Percentiles rank a stretch among this genome's conserved stretches.
phyloP scores from a whole-genome alignment of 2,113 vertebrate genomes.

The Perognathus longimembris region DNA sequence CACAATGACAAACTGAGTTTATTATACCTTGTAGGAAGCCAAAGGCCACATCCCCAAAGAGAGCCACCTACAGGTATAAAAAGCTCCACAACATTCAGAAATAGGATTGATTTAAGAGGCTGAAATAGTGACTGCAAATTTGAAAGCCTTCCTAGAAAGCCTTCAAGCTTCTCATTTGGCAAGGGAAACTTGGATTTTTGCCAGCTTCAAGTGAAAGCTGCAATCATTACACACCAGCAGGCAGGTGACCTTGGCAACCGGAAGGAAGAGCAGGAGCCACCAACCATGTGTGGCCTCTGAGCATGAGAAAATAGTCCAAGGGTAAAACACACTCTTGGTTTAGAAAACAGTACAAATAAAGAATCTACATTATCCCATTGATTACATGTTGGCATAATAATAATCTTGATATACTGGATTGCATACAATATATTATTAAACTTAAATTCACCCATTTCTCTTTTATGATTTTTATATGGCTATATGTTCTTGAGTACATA shows the following conservation, averaged over 20 bases:
- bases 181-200: background rate
- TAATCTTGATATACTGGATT: background rate
- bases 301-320: too few species aligned
- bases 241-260: background rate
- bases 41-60: background rate
- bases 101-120: background rate
- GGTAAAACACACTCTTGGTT: background rate
- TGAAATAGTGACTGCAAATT: background rate
- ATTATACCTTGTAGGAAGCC: background rate
- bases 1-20: background rate
- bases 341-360: background rate
- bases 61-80: background rate
- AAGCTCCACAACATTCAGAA: background rate
- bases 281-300: background rate
- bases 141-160: background rate
- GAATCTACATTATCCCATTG: background rate
- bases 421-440: background rate
- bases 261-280: background rate
- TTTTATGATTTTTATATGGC: background rate
- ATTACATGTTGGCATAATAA: background rate
- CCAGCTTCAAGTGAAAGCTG: background rate
- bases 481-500: background rate
- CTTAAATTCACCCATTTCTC: background rate
- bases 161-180: background rate
- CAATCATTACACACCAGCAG: background rate